phyloP scores from a whole-genome alignment of 2,113 vertebrate genomes.

The Anoura caudifer region DNA sequence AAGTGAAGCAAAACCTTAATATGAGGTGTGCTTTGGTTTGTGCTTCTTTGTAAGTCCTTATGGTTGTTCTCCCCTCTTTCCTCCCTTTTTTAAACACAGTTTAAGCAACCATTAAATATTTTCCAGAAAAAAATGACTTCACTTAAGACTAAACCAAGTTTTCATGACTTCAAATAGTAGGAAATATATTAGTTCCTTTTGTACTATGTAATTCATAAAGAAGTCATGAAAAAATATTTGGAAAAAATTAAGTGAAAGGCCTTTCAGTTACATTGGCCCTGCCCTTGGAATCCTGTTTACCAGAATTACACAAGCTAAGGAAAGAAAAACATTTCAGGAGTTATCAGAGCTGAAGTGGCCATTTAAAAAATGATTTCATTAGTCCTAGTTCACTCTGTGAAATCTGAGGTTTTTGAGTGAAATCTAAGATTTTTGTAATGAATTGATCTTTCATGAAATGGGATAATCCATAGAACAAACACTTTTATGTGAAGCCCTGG shows the following conservation, averaged over 20 bases:
- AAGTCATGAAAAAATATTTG: neutral
- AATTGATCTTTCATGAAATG: neutral
- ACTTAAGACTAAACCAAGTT: neutral
- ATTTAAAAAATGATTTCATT: constrained; percentile 7
- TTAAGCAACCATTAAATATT: neutral
- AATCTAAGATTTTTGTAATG: neutral
- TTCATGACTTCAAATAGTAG: neutral
- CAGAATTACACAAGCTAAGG: neutral
- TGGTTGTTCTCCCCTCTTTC: neutral
- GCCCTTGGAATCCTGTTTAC: neutral
- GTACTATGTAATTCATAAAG: neutral
- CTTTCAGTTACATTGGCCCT: neutral
- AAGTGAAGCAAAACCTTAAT: neutral
- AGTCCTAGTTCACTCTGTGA: neutral
- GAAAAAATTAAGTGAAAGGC: neutral
- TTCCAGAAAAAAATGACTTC: neutral
- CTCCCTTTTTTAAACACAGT: neutral
- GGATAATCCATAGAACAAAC: neutral
- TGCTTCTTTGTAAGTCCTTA: neutral
- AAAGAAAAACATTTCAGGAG: neutral
- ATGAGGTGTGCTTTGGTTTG: neutral
- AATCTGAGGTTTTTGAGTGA: neutral
- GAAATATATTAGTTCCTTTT: neutral
- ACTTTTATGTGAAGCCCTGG: neutral
- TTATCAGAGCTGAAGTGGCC: neutral